Evolutionary conservation across 2,888 invertebrate species (phyloP), one percentile per base, ranked within the genome.

Genomic region (Drosophila anomelani): DNA sequence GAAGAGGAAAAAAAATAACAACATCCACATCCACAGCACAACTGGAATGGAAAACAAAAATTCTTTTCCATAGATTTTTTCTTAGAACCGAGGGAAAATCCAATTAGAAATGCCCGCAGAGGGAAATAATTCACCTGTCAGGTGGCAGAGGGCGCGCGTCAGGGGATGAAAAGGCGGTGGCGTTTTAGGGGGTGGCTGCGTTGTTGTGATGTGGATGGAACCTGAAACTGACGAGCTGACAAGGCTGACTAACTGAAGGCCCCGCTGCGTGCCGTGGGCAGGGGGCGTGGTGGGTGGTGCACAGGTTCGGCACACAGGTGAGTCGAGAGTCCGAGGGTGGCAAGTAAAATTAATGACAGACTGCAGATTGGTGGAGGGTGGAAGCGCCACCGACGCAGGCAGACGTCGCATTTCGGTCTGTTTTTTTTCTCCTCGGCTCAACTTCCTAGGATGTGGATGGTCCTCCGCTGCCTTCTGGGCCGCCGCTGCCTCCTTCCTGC

Each of bases 71-170:
- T 87, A 87, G 89, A 87, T 87, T 91, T 91, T 91, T 91, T 91
- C 91, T 91, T 90, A 91, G 91, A 91, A 90, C 86, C 80, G 63
- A 63, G 82, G 84, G 90, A 89, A 91, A 91, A 91, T 91, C 91
- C 91, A 91, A 91, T 91, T 91, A 85, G 90, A 85, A 86, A 86
- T 84, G 82, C 78, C 72, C 86, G 77, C 75, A 79, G 81, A 86
- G 86, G 81, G 88, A 90, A 90, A 89, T 84, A 90, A 82, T 86
- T 89, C 90, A 89, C 90, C 89, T 90, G 91, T 87, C 90, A 80
- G 68, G 72, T 72, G 63, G 70, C 47, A 67, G 39, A 59, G 26
- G 47, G 13, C 73, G 4, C 17, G 13, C 36, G 2, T 20, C 9
- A 29, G 49, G 57, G 63, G 44, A 51, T 34, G 46, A 54, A 49